Evolutionary conservation across 2,888 invertebrate species (phyloP).

Genomic region (Lycophotia porphyrea): DNA sequence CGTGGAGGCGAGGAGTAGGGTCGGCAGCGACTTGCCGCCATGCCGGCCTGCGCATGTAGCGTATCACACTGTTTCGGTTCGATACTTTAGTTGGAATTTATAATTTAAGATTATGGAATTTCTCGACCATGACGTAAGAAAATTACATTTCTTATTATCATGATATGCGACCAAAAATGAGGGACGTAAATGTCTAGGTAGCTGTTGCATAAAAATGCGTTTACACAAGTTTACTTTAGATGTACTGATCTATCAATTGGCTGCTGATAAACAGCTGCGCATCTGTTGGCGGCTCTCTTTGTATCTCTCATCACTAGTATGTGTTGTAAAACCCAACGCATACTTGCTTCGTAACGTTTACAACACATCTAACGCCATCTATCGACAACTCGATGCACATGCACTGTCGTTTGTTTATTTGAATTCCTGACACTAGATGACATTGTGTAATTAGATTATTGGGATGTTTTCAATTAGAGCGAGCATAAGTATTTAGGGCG

Average conservation of each 20-base stretch:
- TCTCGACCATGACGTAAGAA: slow-evolving; percentile 66
- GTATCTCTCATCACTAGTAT: slow-evolving; percentile 48
- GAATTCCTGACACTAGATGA: slow-evolving; percentile 57
- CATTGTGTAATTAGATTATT: slow-evolving; percentile 50
- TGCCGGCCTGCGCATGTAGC: slow-evolving; percentile 81
- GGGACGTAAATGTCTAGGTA: background rate
- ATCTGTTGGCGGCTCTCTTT: slow-evolving; percentile 43
- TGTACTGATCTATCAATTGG: slow-evolving; percentile 16
- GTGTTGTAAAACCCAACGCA: slow-evolving; percentile 21
- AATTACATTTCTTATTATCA: slow-evolving; percentile 57
- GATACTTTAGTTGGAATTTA: slow-evolving; percentile 79
- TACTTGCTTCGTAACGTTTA: slow-evolving; percentile 22
- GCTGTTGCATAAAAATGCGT: slow-evolving; percentile 15
- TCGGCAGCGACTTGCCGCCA: slow-evolving; percentile 72
- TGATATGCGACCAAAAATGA: slow-evolving; percentile 31
- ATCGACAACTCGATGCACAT: slow-evolving; percentile 10
- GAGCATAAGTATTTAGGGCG: slow-evolving; percentile 51
- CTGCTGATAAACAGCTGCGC: slow-evolving; percentile 53
- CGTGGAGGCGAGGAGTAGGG: slow-evolving; percentile 81
- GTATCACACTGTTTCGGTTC: slow-evolving; percentile 84
- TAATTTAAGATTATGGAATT: slow-evolving; percentile 69
- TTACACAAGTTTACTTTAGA: background rate
- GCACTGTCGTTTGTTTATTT: slow-evolving; percentile 12
- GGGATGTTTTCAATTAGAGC: slow-evolving; percentile 55
- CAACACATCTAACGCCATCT: slow-evolving; percentile 59